Conservation (phyloP, 1,140 invertebrate species). For the Atta colombica region DNA sequence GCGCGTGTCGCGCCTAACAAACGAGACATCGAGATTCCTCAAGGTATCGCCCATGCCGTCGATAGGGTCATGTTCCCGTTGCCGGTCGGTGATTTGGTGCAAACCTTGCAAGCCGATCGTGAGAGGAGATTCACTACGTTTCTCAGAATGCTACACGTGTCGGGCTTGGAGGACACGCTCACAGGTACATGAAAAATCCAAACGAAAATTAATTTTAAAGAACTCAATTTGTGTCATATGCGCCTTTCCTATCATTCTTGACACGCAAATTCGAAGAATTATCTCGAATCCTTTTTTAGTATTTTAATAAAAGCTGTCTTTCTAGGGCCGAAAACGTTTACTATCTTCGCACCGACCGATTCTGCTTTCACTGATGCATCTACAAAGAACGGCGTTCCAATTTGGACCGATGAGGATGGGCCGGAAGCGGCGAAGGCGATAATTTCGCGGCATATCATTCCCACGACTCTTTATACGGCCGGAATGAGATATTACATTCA, state of each 20-base stretch:
- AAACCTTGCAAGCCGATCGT: slow-evolving; percentile 93
- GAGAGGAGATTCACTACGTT: slow-evolving; percentile 93
- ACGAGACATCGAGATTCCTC: slow-evolving; percentile 92
- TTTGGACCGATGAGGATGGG: slow-evolving; percentile 86
- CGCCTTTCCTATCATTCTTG: background rate
- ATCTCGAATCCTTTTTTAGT: slow-evolving; percentile 28
- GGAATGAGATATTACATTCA: slow-evolving; percentile 95
- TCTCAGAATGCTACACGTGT: slow-evolving; percentile 91
- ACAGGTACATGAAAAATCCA: slow-evolving; percentile 86
- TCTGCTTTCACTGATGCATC: slow-evolving; percentile 89
- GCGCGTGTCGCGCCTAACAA: slow-evolving; percentile 92
- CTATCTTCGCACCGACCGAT: slow-evolving; percentile 94
- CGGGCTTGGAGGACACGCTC: slow-evolving; percentile 91
- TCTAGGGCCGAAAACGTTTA: slow-evolving; percentile 93
- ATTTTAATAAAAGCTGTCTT: slow-evolving; percentile 47
- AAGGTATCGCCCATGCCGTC: slow-evolving; percentile 95
- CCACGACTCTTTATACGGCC: slow-evolving; percentile 92
- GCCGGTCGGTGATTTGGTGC: slow-evolving; percentile 93
- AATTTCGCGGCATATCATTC: slow-evolving; percentile 92
- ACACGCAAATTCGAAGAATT: background rate
- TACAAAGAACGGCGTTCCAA: slow-evolving; percentile 82
- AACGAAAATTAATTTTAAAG: background rate
- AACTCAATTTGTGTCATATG: background rate
- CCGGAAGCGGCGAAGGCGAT: slow-evolving; percentile 90
- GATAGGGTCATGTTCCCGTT: slow-evolving; percentile 95